These are phyloP conservation scores for Pipistrellus kuhlii DNA, from an alignment of 2,797 vertebrate genomes.

Conservation along the genomic window DNA sequence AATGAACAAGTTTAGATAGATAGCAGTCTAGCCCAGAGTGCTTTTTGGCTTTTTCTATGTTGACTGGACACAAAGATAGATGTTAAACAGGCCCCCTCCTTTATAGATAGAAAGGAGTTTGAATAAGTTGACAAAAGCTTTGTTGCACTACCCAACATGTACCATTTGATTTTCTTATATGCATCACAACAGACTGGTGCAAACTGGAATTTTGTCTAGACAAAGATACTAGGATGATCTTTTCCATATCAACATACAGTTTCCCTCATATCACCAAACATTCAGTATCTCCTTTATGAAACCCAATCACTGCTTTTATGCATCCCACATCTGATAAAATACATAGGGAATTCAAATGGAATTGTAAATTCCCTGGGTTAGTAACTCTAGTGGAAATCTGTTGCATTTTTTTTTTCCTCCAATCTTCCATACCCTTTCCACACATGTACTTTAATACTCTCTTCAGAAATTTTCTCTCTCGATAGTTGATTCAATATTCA, in stretches of 20 bases:
- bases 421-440: not conserved
- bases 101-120: not conserved
- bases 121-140: not conserved
- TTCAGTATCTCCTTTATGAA: constrained; percentile 29
- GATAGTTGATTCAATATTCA: not conserved
- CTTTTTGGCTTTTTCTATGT: not conserved
- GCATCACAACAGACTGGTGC: not conserved
- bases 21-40: not conserved
- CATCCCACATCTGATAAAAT: not conserved
- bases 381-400: not conserved
- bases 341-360: not conserved
- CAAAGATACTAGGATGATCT: not conserved
- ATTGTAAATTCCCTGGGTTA: not conserved
- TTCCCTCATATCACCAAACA: not conserved
- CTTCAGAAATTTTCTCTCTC: not conserved
- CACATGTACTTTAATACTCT: not conserved
- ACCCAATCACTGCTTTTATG: not conserved
- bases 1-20: constrained; percentile 29
- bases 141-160: not conserved
- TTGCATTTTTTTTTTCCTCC: not conserved
- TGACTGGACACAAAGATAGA: not conserved
- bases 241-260: not conserved
- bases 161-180: not conserved
- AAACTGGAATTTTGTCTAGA: not conserved
- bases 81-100: not conserved